Conservation (phyloP, 2,888 invertebrate species). For the Hermodice carunculata region DNA sequence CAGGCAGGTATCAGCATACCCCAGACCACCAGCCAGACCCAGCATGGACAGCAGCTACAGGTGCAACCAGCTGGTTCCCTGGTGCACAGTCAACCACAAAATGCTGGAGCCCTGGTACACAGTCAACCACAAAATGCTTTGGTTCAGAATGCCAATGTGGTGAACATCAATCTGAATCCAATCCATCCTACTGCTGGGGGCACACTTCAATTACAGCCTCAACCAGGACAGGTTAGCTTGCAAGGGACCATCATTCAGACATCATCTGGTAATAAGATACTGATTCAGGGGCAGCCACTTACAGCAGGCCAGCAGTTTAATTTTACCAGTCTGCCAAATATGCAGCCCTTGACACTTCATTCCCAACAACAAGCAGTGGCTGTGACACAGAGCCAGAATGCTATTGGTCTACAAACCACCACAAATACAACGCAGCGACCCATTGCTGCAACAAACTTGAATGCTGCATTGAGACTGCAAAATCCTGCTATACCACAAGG, state of each 20-base stretch:
- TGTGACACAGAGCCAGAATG: no score
- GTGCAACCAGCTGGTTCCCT: background rate
- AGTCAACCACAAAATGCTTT: slow-evolving; percentile 21
- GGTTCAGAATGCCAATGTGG: slow-evolving; percentile 54
- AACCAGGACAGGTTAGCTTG: slow-evolving; percentile 43
- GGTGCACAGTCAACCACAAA: background rate
- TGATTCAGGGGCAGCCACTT: slow-evolving; percentile 23
- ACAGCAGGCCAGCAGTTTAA: slow-evolving; percentile 8
- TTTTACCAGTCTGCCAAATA: no score
- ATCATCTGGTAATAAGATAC: slow-evolving; percentile 53
- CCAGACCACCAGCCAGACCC: slow-evolving; percentile 11
- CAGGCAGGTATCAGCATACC: slow-evolving; percentile 6
- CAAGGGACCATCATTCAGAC: slow-evolving; percentile 60
- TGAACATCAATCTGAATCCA: slow-evolving; percentile 46
- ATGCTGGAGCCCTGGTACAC: background rate
- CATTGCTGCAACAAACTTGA: no score
- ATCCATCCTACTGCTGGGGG: slow-evolving; percentile 6
- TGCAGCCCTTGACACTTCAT: no score
- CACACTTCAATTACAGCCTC: background rate
- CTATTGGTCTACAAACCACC: no score
- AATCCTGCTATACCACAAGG: no score
- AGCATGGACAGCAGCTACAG: background rate
- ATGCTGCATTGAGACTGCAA: no score
- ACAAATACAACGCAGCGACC: no score
- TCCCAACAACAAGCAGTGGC: no score